Evolutionary conservation across 2,888 invertebrate genomes (phyloP), one percentile per base, ranked within the genome.

Genomic region (Drosophila formosana): DNA sequence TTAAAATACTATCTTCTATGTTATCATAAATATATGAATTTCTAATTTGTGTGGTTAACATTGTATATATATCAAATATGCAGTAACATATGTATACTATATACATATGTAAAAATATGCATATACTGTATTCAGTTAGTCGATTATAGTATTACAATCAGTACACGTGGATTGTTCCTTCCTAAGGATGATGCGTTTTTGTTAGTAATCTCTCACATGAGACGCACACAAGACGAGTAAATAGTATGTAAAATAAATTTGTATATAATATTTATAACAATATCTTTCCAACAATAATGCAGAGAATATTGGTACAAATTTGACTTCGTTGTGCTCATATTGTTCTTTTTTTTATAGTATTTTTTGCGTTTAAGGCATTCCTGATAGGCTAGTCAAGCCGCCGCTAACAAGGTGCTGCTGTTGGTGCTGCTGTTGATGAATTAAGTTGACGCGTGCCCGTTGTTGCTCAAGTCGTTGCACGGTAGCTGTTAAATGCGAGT

Each of bases 401-500:
- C 75, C 62, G 9, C 69, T 72, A 52, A 75, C 72, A 11, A 88
- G 66, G n/a, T 78, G 75, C 45, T 78, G 82, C 66, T 79, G 78
- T 50, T 78, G 73, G 11, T 85, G 89, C 47, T 90, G 92, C 72
- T 92, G 92, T 60, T 92, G 92, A 62, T 92, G 92, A 34, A 93
- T 82, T 4, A 92, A 76, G 68, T 90, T 92, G 13, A 90, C 90
- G 18, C 92, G 90, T 30, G 90, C 85, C 52, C 92, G 77, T 72
- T 93, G 92, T 62, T 93, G 92, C 62, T 93, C 93, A 50, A 93
- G 73, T 30, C 91, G 84, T 80, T 93, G 93, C 45, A 93, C 91
- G 4, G 94, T 95, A 23, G 95, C 95, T 66, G 95, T 93, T 66
- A 97, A 93, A 91, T 96, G 95, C 58, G 97, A 95, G 93, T 97